Conservation (phyloP, 2,888 invertebrate species). For the Ypsolopha scabrella region DNA sequence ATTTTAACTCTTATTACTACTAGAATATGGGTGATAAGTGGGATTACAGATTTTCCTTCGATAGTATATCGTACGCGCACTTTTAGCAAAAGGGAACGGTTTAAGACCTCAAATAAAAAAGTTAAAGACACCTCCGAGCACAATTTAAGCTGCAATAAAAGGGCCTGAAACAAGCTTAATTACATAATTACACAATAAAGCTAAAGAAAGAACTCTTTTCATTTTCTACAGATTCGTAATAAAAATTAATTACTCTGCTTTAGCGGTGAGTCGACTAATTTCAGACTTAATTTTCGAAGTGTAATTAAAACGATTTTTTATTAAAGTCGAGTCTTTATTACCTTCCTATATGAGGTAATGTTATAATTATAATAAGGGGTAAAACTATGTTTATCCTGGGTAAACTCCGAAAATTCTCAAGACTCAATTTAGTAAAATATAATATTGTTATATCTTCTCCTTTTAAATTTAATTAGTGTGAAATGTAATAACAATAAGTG, state of each 20-base stretch:
- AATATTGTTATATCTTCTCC: too few species aligned
- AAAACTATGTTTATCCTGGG: too few species aligned
- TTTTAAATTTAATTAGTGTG: too few species aligned
- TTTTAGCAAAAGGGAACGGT: background rate
- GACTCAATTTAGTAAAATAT: too few species aligned
- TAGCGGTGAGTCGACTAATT: slow-evolving; percentile 1
- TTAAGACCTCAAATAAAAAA: slow-evolving; percentile 7
- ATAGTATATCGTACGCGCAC: background rate
- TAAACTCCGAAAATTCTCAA: too few species aligned
- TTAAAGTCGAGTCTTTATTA: background rate
- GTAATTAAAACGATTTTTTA: background rate
- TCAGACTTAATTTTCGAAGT: background rate
- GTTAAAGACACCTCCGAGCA: slow-evolving; percentile 6
- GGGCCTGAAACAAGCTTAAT: slow-evolving; percentile 10
- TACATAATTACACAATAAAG: slow-evolving; percentile 18
- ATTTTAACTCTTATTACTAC: too few species aligned
- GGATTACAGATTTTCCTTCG: too few species aligned
- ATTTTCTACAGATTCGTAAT: slow-evolving; percentile 7
- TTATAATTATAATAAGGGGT: too few species aligned
- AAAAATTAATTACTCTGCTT: slow-evolving; percentile 6
- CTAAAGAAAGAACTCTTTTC: slow-evolving; percentile 4
- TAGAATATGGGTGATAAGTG: too few species aligned
- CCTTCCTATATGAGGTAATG: too few species aligned
- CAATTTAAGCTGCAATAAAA: slow-evolving; percentile 8
- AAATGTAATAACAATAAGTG: too few species aligned